These are phyloP conservation scores for Kryptolebias ocellatus DNA, from an alignment of 2,797 vertebrate genomes.

Conservation along the genomic window DNA sequence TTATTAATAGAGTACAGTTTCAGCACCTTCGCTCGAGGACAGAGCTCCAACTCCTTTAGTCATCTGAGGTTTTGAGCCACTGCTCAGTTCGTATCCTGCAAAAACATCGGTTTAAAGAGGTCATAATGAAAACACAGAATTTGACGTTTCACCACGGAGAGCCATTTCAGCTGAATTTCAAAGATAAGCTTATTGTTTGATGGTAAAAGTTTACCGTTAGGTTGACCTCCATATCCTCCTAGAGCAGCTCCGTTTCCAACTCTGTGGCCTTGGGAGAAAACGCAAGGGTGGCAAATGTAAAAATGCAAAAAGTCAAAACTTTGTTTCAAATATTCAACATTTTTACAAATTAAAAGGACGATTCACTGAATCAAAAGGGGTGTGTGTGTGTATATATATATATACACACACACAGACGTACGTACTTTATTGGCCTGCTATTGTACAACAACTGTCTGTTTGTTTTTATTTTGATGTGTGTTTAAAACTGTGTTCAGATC, in stretches of 20 bases:
- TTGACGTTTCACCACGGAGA: neutral
- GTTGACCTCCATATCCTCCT: slow-evolving; percentile 42
- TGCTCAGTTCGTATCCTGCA: slow-evolving; percentile 37
- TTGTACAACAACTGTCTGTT: no score
- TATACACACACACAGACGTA: no score
- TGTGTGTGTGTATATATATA: no score
- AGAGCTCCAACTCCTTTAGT: slow-evolving; percentile 57
- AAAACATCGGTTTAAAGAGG: neutral
- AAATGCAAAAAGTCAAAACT: no score
- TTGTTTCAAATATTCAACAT: no score
- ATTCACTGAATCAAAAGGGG: no score
- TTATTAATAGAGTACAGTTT: neutral
- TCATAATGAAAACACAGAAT: neutral
- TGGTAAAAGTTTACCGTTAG: slow-evolving; percentile 26
- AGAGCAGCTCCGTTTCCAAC: slow-evolving; percentile 47
- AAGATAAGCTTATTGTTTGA: neutral
- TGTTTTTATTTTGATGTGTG: no score
- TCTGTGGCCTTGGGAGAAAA: slow-evolving; percentile 46
- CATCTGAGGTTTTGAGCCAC: slow-evolving; percentile 28
- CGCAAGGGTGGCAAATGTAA: neutral
- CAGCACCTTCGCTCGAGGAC: slow-evolving; percentile 30
- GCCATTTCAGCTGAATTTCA: neutral
- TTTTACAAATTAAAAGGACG: no score
- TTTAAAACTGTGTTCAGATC: neutral
- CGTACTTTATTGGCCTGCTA: no score